Conservation (phyloP, 2,797 vertebrate species). For the Eulemur rubriventer region DNA sequence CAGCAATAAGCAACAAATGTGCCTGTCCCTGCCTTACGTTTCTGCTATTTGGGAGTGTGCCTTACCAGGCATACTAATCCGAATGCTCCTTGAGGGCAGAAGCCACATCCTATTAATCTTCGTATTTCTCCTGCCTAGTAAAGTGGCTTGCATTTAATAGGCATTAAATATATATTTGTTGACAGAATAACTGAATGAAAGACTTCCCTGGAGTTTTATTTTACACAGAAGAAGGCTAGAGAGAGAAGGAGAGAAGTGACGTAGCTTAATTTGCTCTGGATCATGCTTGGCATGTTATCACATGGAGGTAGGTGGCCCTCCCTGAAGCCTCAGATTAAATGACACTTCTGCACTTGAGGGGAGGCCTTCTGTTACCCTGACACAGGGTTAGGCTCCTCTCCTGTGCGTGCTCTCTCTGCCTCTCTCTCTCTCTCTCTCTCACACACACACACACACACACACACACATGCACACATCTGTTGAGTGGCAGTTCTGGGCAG, state of each 20-base stretch:
- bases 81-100: neutral
- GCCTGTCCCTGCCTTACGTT: too few relatives aligned
- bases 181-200: conserved; percentile 65
- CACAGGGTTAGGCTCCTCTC: neutral
- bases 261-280: conserved; percentile 13
- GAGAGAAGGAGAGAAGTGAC: neutral
- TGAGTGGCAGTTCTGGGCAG: neutral
- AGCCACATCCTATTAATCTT: conserved; percentile 43
- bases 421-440: too few relatives aligned
- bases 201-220: conserved; percentile 59
- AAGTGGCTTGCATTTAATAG: conserved; percentile 52
- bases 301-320: neutral
- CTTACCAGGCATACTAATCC: neutral
- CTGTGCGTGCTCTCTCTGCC: neutral
- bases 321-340: conserved; percentile 1
- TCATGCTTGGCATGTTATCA: neutral
- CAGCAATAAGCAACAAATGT: neutral
- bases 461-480: too few relatives aligned
- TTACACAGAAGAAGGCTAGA: conserved; percentile 24
- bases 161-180: conserved; percentile 65
- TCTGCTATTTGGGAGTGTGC: neutral
- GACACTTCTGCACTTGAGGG: neutral
- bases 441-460: neutral
- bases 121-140: conserved; percentile 1
- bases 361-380: neutral